Evolutionary conservation across 2,113 vertebrate genomes (phyloP).

Genomic region (Uropsilus gracilis): DNA sequence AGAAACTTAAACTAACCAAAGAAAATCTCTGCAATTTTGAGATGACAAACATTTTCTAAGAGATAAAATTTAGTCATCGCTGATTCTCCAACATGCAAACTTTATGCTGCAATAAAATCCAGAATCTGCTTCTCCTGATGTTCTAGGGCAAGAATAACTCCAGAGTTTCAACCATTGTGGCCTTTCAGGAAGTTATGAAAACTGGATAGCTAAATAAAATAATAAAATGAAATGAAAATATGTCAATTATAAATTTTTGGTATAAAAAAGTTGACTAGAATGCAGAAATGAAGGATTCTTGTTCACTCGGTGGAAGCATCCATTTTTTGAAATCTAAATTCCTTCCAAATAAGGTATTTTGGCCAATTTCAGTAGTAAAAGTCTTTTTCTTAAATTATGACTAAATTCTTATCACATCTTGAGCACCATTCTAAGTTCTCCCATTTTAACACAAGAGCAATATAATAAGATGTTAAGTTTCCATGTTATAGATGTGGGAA

Average conservation of each 20-base stretch:
- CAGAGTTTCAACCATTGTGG: neutral
- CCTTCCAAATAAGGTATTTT: neutral
- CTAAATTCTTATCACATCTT: neutral
- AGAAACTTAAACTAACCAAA: neutral
- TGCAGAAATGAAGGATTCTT: neutral
- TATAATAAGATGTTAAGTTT: neutral
- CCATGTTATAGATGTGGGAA: neutral
- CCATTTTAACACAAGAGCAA: neutral
- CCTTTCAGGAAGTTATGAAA: neutral
- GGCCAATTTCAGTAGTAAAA: neutral
- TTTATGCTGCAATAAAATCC: neutral
- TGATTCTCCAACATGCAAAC: neutral
- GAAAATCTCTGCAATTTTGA: neutral
- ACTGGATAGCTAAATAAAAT: neutral
- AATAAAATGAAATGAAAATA: slow-evolving; percentile 25
- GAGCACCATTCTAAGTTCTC: neutral
- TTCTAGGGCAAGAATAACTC: neutral
- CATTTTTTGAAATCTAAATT: neutral
- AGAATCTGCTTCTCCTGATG: neutral
- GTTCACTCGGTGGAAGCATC: neutral
- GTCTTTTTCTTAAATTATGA: neutral
- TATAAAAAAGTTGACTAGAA: neutral
- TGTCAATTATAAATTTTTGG: neutral
- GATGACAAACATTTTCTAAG: neutral
- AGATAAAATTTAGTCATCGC: neutral